phyloP scores from a whole-genome alignment of 23 tunicate species.

The Ciona savignyi region DNA sequence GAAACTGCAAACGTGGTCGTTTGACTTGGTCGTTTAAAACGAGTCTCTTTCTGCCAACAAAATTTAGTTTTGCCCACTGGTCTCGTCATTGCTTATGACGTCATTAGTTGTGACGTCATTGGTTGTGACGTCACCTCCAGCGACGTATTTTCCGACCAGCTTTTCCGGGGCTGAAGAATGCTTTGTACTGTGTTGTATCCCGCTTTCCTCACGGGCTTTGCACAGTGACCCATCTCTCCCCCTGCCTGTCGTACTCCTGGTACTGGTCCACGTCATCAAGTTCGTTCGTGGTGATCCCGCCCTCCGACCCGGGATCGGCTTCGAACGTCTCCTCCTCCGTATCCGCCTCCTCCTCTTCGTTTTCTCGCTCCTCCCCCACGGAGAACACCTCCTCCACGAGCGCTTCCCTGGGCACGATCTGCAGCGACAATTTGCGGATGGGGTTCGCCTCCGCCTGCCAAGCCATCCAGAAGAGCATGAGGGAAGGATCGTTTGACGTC shows the following conservation, averaged over 20 bases:
- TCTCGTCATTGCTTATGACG: too few relatives aligned
- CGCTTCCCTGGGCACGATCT: constrained; percentile 65
- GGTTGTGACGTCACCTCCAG: neutral
- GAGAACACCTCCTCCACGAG: neutral
- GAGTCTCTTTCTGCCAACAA: too few relatives aligned
- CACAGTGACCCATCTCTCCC: neutral
- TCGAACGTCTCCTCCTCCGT: neutral
- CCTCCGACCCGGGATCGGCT: too few relatives aligned
- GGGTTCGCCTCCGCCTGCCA: constrained; percentile 65
- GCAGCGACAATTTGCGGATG: constrained; percentile 55
- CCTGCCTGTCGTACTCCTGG: neutral
- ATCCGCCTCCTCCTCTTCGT: neutral
- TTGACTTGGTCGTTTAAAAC: neutral
- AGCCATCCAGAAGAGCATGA: constrained; percentile 23
- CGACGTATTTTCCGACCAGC: neutral
- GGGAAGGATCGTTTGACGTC: neutral
- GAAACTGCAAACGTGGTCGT: neutral
- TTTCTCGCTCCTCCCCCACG: neutral
- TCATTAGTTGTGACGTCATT: too few relatives aligned
- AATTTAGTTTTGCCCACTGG: too few relatives aligned
- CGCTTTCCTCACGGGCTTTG: neutral
- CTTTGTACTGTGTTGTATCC: too few relatives aligned
- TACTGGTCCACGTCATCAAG: neutral
- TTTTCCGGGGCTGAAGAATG: too few relatives aligned
- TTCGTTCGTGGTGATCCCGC: too few relatives aligned